phyloP scores from a whole-genome alignment of 2,113 vertebrate genomes.

The Oreochromis spilurus region DNA sequence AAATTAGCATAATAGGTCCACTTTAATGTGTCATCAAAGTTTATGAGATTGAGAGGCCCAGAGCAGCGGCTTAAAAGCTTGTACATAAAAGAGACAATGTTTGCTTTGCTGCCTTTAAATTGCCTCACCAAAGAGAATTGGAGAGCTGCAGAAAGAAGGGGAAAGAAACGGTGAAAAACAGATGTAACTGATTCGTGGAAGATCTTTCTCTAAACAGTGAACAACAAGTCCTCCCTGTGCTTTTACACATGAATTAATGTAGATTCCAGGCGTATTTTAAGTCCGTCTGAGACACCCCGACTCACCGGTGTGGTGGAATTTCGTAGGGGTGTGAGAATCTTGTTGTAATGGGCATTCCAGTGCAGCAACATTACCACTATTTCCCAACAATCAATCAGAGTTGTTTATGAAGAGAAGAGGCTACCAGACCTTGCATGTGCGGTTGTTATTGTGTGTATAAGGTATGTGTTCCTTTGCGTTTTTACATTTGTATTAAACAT shows the following conservation, averaged over 20 bases:
- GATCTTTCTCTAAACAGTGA: slow-evolving; percentile 67
- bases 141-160: slow-evolving; percentile 1
- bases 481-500: neutral
- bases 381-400: slow-evolving; percentile 73
- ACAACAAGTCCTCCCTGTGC: slow-evolving; percentile 68
- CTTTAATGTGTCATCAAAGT: slow-evolving; percentile 45
- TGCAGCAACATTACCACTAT: slow-evolving; percentile 60
- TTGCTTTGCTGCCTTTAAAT: slow-evolving; percentile 70
- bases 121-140: slow-evolving; percentile 23
- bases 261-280: slow-evolving; percentile 72
- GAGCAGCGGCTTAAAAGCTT: slow-evolving; percentile 61
- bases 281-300: slow-evolving; percentile 60
- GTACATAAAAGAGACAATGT: slow-evolving; percentile 68
- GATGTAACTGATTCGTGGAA: slow-evolving; percentile 43
- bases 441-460: neutral
- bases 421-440: neutral
- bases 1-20: neutral
- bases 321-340: slow-evolving; percentile 73
- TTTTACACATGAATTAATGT: slow-evolving; percentile 75
- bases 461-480: neutral
- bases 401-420: slow-evolving; percentile 21
- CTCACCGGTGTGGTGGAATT: slow-evolving; percentile 67
- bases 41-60: slow-evolving; percentile 58
- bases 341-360: slow-evolving; percentile 73
- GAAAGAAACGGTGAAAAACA: slow-evolving; percentile 19